A percentile compares a stretch with the other conserved stretches of the same genome.
Conservation (phyloP, 2,113 vertebrate genomes). For the Halichoeres trimaculatus region DNA sequence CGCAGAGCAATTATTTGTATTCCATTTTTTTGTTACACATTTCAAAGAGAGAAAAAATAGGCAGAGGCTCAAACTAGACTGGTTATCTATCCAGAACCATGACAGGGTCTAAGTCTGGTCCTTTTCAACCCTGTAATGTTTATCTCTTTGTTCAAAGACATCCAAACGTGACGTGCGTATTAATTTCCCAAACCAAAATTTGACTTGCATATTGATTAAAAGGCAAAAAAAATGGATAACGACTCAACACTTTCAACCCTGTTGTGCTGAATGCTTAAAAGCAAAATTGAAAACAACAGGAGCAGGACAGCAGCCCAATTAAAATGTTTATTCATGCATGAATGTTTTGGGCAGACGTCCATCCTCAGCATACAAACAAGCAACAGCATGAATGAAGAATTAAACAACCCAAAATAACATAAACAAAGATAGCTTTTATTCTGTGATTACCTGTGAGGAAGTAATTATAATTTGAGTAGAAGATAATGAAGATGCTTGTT, state of each 20-base stretch:
- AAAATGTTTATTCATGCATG: slow-evolving; percentile 3
- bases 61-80: background rate
- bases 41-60: background rate
- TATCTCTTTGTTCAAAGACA: background rate
- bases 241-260: background rate
- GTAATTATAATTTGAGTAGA: background rate
- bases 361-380: background rate
- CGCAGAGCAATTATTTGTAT: background rate
- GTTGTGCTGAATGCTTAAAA: background rate
- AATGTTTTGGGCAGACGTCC: background rate
- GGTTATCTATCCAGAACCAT: background rate
- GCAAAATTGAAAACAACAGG: background rate
- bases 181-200: background rate
- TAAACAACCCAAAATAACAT: background rate
- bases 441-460: background rate
- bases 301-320: slow-evolving; percentile 8
- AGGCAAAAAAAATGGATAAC: background rate
- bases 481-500: background rate
- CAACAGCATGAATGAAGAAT: background rate
- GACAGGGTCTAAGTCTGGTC: background rate
- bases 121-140: background rate
- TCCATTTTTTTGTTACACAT: background rate
- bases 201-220: slow-evolving; percentile 1
- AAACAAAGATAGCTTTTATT: background rate
- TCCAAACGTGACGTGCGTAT: background rate